Base-by-base conservation (phyloP, 2,797 vertebrate genomes). In the Bothrops alternatus region DNA sequence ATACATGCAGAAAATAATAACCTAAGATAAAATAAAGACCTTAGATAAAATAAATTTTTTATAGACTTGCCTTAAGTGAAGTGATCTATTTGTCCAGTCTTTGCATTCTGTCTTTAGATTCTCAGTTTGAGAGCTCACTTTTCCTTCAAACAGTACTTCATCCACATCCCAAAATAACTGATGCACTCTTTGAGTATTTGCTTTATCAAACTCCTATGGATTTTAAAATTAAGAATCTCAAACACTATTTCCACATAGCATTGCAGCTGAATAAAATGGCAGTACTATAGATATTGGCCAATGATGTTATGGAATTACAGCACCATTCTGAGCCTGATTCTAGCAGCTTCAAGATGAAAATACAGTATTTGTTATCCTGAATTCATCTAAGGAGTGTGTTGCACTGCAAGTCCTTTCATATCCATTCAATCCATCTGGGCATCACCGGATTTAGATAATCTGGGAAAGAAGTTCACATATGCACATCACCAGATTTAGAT, bases 81-180 rank as follows among this genome's bases (percentile, higher is more conserved):
- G 97, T 85, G 98, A 98, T 50, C 94, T 97, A 78, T 96, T 91
- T 16, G 97, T 97, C 98, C 98, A 98, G 82, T 98, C 98, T 25
- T 95, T 91, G 95, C 98, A 98, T 95, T 98, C 98, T 6, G 92
- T 94, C 95, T 96, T 94, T 1, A 98, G 96, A 56, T 95, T 97
- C 96, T 98, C 95, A 3, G 97, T 98, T 82, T 97, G 97, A 87
- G 97, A 94, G 82, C 96, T 97, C 58, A 97, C 96, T 94, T 97
- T 98, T 58, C 97, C 98, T 97, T 98, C 98, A 96, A 98, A 98
- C 32, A 98, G 94, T 96, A 98, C 97, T 96, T 98, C 98, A 90
- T 98, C 98, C 11, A 98, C 97, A 91, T 98, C 98, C 96, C 96
- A 97, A 91, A 98, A 98, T 78, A 98, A 96, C 93, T 98, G 98